Evolutionary conservation across 2,113 vertebrate species (phyloP), one percentile per base, ranked within the genome.

Genomic region (Aspidoscelis tigris): DNA sequence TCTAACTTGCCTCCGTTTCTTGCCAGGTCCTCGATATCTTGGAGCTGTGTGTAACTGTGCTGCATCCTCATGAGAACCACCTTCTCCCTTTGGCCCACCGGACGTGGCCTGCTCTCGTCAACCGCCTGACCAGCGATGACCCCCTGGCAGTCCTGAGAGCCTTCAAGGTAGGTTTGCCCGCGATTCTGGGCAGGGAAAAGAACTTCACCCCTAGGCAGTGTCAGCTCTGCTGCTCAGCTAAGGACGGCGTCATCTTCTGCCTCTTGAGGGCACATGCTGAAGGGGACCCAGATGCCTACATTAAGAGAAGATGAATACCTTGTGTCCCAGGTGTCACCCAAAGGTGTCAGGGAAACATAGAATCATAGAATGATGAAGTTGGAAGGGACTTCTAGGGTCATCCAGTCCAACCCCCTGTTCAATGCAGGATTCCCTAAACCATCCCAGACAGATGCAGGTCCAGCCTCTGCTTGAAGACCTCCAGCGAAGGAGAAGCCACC

Each of bases 61-160:
- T 99, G 83, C 95, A 95, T 81, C 93, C 96, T 85, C 93, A 92
- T 1, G 93, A 97, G 91, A 94, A 97, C 76, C 97, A 98, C 68
- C 94, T 99, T 83, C 96, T 99, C 61, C 98, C 98, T 22, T 93
- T 99, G 96, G 97, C 96, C 86, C 98, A 99, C 82, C 97, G 96
- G 69, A 96, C 94, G 89, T 99, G 98, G 98, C 98, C 97, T 4
- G 92, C 97, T 1, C 97, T 99, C 0, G 93, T 98, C 50, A 94
- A 95, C 78, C 96, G 98, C 83, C 97, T 99, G 90, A 95, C 95
- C 4, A 96, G 88, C 0, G 98, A 99, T 0, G 96, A 98, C 90
- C 97, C 98, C 0, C 91, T 97, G 78, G 97, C 95, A 0, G 96
- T 99, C 74, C 97, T 99, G 87, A 92, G 96, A 92, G 98, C 98